These are phyloP conservation scores for Nycticorax nycticorax DNA, from an alignment of 2,113 vertebrate species.

Conservation along the genomic window DNA sequence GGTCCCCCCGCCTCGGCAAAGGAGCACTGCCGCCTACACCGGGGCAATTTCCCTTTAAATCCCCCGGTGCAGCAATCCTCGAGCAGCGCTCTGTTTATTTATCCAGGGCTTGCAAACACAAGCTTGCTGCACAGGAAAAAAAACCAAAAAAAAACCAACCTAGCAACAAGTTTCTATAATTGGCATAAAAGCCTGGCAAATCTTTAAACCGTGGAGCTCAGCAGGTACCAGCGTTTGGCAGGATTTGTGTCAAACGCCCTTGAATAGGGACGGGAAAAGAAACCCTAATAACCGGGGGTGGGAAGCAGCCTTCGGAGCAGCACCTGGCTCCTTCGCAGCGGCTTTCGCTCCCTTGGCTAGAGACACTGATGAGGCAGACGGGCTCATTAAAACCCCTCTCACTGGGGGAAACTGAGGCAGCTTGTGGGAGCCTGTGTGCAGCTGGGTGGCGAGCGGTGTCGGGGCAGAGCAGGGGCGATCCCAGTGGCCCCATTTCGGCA, in stretches of 20 bases:
- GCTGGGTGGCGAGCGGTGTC: neutral
- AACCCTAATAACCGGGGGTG: neutral
- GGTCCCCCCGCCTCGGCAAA: accelerated
- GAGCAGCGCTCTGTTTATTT: neutral
- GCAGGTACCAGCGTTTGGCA: neutral
- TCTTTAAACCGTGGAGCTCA: neutral
- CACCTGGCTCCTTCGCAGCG: neutral
- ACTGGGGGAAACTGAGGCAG: neutral
- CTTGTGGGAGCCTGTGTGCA: accelerated
- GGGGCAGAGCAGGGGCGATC: accelerated
- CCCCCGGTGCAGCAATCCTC: neutral
- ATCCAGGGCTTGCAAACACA: neutral
- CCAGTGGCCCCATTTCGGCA: accelerated
- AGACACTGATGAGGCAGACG: accelerated
- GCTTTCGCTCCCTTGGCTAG: neutral
- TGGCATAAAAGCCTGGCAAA: constrained; percentile 28
- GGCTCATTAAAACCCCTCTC: neutral
- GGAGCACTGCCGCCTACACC: neutral
- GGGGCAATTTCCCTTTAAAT: neutral
- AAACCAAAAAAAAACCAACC: neutral
- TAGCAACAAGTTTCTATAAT: constrained; percentile 40
- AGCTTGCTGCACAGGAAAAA: neutral
- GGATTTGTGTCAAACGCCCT: neutral
- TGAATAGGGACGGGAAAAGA: neutral
- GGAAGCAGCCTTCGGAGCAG: neutral